A percentile compares a stretch with the other conserved stretches of the same genome.
These are phyloP conservation scores for Listronotus oregonensis DNA, from an alignment of 1,140 invertebrate species.

Conservation along the genomic window DNA sequence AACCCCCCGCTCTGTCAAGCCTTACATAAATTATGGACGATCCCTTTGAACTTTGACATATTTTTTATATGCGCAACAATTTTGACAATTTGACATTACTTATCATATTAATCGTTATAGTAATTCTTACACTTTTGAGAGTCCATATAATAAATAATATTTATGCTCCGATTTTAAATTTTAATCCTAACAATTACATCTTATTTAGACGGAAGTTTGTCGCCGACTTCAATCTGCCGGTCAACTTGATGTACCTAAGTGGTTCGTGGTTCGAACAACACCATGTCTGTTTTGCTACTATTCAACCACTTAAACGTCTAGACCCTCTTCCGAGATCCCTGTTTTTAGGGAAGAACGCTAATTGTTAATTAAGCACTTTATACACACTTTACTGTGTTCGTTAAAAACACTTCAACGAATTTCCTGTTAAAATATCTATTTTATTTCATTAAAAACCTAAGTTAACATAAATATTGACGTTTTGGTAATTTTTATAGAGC, in stretches of 20 bases:
- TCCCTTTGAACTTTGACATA: too few species aligned
- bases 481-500: too few species aligned
- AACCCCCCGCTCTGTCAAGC: too few species aligned
- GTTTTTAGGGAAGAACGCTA: conserved; percentile 12
- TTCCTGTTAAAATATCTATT: conserved; percentile 3
- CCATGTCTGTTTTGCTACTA: conserved; percentile 15
- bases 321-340: conserved; percentile 24
- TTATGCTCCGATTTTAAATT: not conserved
- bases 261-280: too few species aligned
- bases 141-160: too few species aligned
- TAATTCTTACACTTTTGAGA: too few species aligned
- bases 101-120: too few species aligned
- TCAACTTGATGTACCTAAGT: conserved; percentile 2
- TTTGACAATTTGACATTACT: too few species aligned
- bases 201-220: conserved; percentile 40
- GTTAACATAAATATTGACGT: too few species aligned
- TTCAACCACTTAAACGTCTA: conserved; percentile 41
- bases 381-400: not conserved
- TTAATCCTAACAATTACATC: not conserved
- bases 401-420: conserved; percentile 2
- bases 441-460: too few species aligned
- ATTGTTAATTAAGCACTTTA: conserved; percentile 25
- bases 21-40: too few species aligned
- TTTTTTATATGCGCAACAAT: too few species aligned
- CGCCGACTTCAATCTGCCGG: conserved; percentile 27